phyloP scores from a whole-genome alignment of 2,888 invertebrate species.

The Cryptus armator region DNA sequence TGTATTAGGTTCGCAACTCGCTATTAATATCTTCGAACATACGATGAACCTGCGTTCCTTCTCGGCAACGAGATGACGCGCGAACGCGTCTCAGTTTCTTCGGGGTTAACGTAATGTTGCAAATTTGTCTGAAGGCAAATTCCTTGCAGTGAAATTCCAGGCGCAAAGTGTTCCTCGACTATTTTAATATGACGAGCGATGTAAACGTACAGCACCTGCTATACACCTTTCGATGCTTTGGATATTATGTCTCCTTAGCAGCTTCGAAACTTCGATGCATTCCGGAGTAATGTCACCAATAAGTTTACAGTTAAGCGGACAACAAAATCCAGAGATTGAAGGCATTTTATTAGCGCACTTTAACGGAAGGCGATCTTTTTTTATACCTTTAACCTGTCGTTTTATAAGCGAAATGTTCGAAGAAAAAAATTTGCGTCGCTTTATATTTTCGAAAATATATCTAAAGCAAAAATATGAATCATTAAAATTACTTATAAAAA shows the following conservation, averaged over 20 bases:
- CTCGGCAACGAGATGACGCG: conserved; percentile 7
- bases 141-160: conserved; percentile 9
- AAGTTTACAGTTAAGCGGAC: too few relatives aligned
- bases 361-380: too few relatives aligned
- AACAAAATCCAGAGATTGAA: too few relatives aligned
- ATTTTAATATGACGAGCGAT: conserved; percentile 21
- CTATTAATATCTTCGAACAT: neutral
- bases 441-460: too few relatives aligned
- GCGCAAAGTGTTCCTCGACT: neutral
- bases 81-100: neutral
- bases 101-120: neutral
- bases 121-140: conserved; percentile 13
- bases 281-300: neutral
- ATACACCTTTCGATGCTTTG: neutral
- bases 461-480: too few relatives aligned
- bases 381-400: too few relatives aligned
- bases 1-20: neutral
- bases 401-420: too few relatives aligned
- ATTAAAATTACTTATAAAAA: neutral
- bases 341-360: too few relatives aligned
- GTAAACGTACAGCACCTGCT: conserved; percentile 11
- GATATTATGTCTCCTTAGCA: neutral
- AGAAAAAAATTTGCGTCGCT: too few relatives aligned
- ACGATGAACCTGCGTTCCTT: conserved; percentile 20
- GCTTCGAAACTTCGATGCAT: neutral